Conservation (phyloP, 2,797 vertebrate genomes). For the Sebastes dallii region DNA sequence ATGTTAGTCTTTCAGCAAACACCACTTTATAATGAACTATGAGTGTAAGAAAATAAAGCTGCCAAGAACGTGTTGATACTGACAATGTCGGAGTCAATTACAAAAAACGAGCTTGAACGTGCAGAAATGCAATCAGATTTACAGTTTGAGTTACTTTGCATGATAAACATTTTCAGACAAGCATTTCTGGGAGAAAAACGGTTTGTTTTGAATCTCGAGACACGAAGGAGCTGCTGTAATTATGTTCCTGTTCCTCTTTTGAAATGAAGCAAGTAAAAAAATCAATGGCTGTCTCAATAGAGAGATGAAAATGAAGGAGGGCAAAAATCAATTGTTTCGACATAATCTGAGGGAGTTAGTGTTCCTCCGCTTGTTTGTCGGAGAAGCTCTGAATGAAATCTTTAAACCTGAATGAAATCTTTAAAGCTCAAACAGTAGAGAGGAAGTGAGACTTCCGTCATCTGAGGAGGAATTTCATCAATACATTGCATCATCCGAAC, state of each 20-base stretch:
- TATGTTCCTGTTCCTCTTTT: conserved; percentile 42
- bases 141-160: background rate
- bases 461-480: background rate
- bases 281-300: conserved; percentile 53
- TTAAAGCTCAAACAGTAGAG: conserved; percentile 9
- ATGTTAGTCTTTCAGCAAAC: conserved; percentile 46
- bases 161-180: conserved; percentile 15
- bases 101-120: background rate
- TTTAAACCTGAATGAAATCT: conserved; percentile 36
- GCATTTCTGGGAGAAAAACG: background rate
- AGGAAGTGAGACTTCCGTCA: conserved; percentile 7
- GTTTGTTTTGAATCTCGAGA: conserved; percentile 17
- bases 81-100: conserved; percentile 43
- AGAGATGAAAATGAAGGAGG: conserved; percentile 49
- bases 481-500: conserved; percentile 2
- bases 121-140: conserved; percentile 8
- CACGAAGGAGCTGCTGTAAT: conserved; percentile 40
- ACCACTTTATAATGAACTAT: conserved; percentile 54
- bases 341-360: conserved; percentile 39
- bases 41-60: conserved; percentile 58
- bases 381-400: conserved; percentile 46
- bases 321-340: conserved; percentile 50
- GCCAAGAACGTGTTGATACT: conserved; percentile 46
- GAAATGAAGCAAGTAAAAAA: conserved; percentile 44
- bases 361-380: conserved; percentile 40